These are phyloP conservation scores for Penelope pileata DNA, from an alignment of 2,113 vertebrate species.

Conservation along the genomic window DNA sequence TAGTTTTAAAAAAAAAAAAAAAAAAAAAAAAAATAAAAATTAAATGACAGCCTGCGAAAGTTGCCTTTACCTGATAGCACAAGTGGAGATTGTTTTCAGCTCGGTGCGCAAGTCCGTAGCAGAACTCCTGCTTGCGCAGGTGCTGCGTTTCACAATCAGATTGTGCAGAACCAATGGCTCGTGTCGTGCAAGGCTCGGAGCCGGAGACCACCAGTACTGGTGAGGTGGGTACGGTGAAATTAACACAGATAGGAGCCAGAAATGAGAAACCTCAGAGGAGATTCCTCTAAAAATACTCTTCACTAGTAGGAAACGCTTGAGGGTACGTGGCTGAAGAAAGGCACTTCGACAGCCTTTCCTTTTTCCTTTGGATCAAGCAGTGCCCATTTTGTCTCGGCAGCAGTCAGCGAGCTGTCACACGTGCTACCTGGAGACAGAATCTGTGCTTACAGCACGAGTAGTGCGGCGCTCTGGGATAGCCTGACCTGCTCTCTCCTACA, in stretches of 20 bases:
- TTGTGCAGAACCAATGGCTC: not conserved
- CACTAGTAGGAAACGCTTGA: not conserved
- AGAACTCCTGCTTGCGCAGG: not conserved
- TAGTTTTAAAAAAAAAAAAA: not conserved
- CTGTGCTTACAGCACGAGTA: not conserved
- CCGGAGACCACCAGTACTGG: too few species aligned
- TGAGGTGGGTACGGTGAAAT: not conserved
- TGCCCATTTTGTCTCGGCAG: not conserved
- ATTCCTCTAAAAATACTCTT: not conserved
- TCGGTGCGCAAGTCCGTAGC: not conserved
- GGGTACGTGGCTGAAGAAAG: not conserved
- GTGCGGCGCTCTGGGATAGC: not conserved
- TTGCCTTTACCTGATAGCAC: not conserved
- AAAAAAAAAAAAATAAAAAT: not conserved
- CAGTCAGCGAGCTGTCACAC: not conserved
- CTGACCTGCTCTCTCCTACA: not conserved
- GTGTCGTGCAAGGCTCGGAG: not conserved
- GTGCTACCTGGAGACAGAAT: not conserved
- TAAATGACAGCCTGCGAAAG: not conserved
- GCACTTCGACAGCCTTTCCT: not conserved
- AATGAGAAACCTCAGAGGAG: not conserved
- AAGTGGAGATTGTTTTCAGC: not conserved
- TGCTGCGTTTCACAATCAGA: rapidly evolving
- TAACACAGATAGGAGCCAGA: not conserved
- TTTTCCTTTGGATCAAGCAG: not conserved